phyloP scores from a whole-genome alignment of 2,113 vertebrate species.

The Mobula hypostoma region DNA sequence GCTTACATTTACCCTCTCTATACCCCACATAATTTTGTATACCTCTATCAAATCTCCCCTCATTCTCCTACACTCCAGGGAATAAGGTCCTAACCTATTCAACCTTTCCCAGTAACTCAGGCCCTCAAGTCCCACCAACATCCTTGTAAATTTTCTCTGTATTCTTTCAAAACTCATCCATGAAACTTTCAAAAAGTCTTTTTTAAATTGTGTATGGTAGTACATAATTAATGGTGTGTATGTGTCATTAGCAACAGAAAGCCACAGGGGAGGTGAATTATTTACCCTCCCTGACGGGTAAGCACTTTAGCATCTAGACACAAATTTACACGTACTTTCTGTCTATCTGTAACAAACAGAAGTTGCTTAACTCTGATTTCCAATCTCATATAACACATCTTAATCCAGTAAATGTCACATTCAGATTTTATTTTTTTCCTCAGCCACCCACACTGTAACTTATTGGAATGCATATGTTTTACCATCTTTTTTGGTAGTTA shows the following conservation, averaged over 20 bases:
- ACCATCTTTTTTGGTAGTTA: neutral
- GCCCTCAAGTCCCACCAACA: too few relatives aligned
- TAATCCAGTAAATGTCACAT: neutral
- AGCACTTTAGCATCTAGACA: neutral
- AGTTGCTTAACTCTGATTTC: neutral
- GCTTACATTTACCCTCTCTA: too few relatives aligned
- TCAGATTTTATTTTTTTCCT: neutral
- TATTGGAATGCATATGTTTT: too few relatives aligned
- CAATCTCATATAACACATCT: neutral
- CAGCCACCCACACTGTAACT: too few relatives aligned
- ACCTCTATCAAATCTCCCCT: too few relatives aligned
- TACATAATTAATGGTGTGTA: neutral
- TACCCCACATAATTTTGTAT: too few relatives aligned
- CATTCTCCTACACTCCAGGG: too few relatives aligned
- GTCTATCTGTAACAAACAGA: neutral
- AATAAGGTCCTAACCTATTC: too few relatives aligned
- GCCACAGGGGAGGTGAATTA: neutral
- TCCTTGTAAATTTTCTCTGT: too few relatives aligned
- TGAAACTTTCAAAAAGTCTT: neutral
- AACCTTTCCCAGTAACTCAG: too few relatives aligned
- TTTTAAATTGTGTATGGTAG: neutral
- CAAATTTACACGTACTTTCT: neutral
- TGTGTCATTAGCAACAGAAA: neutral
- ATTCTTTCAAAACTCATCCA: too few relatives aligned
- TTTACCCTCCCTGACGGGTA: neutral